These are phyloP conservation scores for Apogon hyalosoma DNA, from an alignment of 2,797 vertebrate genomes.

Conservation along the genomic window DNA sequence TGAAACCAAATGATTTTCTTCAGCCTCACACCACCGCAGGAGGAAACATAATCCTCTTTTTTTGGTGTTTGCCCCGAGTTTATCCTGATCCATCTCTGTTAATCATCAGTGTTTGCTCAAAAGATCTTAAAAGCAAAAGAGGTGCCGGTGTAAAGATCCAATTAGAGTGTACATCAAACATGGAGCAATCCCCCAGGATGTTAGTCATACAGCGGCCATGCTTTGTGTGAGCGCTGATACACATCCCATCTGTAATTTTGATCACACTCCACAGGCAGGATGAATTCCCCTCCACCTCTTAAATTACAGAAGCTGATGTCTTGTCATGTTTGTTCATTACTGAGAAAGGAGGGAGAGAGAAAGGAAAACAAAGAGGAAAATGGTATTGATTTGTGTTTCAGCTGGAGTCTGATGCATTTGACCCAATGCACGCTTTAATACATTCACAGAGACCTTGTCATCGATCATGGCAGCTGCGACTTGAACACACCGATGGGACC, in stretches of 20 bases:
- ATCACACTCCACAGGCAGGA: constrained; percentile 78
- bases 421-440: constrained; percentile 85
- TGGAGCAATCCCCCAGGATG: constrained; percentile 60
- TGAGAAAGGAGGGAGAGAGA: constrained; percentile 69
- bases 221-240: constrained; percentile 25
- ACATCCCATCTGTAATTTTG: constrained; percentile 81
- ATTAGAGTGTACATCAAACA: constrained; percentile 69
- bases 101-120: constrained; percentile 71
- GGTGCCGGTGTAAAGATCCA: constrained; percentile 72
- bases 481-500: constrained; percentile 73
- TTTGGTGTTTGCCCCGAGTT: constrained; percentile 64
- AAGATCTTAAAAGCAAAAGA: constrained; percentile 69
- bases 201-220: constrained; percentile 61
- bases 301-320: constrained; percentile 86
- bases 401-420: constrained; percentile 83
- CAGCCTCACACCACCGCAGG: constrained; percentile 21
- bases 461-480: constrained; percentile 82
- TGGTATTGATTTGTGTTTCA: constrained; percentile 86
- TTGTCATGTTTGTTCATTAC: constrained; percentile 89
- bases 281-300: constrained; percentile 82
- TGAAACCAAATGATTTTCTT: constrained; percentile 27
- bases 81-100: constrained; percentile 66
- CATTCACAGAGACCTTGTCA: constrained; percentile 85
- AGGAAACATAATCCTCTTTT: constrained; percentile 44
- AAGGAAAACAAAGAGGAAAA: constrained; percentile 83